Base-by-base conservation (phyloP, 2,113 vertebrate genomes). In the Bujurquina vittata region DNA sequence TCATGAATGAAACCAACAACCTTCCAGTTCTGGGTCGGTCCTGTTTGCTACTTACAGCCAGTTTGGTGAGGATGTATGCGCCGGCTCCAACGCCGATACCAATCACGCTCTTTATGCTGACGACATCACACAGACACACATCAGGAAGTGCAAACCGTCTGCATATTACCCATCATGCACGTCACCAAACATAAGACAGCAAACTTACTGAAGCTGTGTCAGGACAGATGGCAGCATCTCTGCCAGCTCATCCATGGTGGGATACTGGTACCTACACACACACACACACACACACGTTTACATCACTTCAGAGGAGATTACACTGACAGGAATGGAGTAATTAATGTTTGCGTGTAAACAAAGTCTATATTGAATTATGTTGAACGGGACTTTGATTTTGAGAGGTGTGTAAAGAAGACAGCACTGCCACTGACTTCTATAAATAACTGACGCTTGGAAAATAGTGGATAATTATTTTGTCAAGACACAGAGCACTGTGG, bases 181-280 rank as follows among this genome's bases (percentile, higher is more conserved):
- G 17, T 63, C 23, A 46, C 2, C 7, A 4, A 22, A 57, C 11
- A 69, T 20, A 33, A 49, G 26, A 12, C 7, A 3, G 4, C 31
- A 17, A 31, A 96, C 97, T 96, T 93, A 97, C 98, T 96, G 97
- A 40, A 99, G 93, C 83, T 99, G 97, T 0, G 95, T 97, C 57
- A 99, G 87, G 83, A 99, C 97, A 61, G 97, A 91, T 0, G 97
- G 96, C 82, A 99, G 91, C 98, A 99, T 98, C 94, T 98, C 97
- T 20, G 98, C 96, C 85, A 99, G 94, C 60, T 99, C 96, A 88
- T 99, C 97, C 97, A 97, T 97, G n/a, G 96, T 96, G 37, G 98
- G 97, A 69, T 98, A 99, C 94, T 97, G 97, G 90, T 97, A 99
- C 91, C 98, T 99, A 83, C 59, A 78, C 5, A 56, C 23, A 12